Conservation (phyloP, 2,797 vertebrate species). For the Lacerta agilis region DNA sequence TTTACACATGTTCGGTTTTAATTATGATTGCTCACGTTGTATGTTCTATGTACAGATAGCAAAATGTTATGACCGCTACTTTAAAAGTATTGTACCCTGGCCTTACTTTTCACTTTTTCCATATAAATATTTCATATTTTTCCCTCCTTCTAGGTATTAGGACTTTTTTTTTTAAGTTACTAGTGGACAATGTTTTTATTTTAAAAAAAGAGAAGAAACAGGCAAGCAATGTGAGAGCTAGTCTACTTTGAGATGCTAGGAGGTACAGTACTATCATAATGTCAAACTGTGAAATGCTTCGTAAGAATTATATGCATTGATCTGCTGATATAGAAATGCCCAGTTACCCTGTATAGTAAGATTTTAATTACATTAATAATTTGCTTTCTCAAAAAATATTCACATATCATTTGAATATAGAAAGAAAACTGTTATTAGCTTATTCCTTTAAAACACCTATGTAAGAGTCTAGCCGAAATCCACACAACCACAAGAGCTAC, state of each 20-base stretch:
- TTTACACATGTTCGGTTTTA: slow-evolving; percentile 88
- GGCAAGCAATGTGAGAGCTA: slow-evolving; percentile 77
- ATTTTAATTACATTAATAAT: slow-evolving; percentile 67
- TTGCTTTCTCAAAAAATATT: slow-evolving; percentile 74
- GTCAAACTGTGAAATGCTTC: slow-evolving; percentile 71
- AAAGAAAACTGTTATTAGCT: slow-evolving; percentile 81
- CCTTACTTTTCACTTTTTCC: slow-evolving; percentile 61
- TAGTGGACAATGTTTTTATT: slow-evolving; percentile 73
- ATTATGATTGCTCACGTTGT: slow-evolving; percentile 79
- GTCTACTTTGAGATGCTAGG: slow-evolving; percentile 69
- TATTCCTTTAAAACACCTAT: slow-evolving; percentile 79
- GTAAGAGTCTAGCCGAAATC: slow-evolving; percentile 54
- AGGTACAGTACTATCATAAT: slow-evolving; percentile 76
- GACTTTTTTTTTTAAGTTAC: slow-evolving; percentile 72
- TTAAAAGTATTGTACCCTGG: slow-evolving; percentile 77
- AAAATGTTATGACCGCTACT: slow-evolving; percentile 80
- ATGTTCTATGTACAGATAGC: slow-evolving; percentile 85
- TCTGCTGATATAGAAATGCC: slow-evolving; percentile 77
- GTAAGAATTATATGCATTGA: slow-evolving; percentile 68
- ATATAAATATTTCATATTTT: slow-evolving; percentile 72
- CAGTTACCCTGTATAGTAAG: slow-evolving; percentile 80
- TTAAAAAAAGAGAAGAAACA: slow-evolving; percentile 77
- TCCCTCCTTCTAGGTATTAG: slow-evolving; percentile 67
- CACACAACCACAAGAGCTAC: slow-evolving; percentile 15
- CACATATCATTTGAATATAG: slow-evolving; percentile 73